phyloP scores from a whole-genome alignment of 2,797 vertebrate species.

The Morus bassanus region DNA sequence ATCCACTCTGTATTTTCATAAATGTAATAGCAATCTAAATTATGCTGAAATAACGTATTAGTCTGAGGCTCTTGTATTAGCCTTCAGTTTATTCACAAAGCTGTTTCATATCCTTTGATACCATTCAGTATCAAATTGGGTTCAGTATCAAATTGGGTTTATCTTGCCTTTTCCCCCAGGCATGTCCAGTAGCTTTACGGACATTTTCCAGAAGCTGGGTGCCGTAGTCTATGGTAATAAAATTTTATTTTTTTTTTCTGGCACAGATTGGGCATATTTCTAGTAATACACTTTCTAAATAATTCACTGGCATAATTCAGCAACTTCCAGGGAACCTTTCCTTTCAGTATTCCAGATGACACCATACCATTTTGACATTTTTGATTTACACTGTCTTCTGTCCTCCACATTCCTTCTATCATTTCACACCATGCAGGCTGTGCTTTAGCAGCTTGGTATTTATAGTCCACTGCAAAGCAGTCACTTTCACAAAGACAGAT shows the following conservation, averaged over 20 bases:
- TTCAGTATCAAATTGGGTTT: background rate
- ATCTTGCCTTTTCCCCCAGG: background rate
- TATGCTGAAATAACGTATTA: background rate
- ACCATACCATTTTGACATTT: background rate
- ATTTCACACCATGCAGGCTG: background rate
- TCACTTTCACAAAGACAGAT: background rate
- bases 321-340: background rate
- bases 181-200: background rate
- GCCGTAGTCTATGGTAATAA: background rate
- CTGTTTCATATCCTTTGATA: background rate
- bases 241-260: background rate
- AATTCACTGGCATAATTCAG: background rate
- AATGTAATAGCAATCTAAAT: background rate
- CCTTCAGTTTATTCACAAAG: background rate
- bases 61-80: background rate
- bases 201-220: background rate
- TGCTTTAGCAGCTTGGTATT: background rate
- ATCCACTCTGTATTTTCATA: background rate
- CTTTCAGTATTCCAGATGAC: background rate
- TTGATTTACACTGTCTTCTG: background rate
- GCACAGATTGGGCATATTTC: background rate
- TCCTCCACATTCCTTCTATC: background rate
- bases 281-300: background rate
- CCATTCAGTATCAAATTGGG: background rate
- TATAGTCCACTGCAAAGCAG: background rate